Percentiles rank a stretch among this genome's conserved stretches.
These are phyloP conservation scores for Clarias batrachus DNA, from an alignment of 2,113 vertebrate genomes.

Conservation along the genomic window DNA sequence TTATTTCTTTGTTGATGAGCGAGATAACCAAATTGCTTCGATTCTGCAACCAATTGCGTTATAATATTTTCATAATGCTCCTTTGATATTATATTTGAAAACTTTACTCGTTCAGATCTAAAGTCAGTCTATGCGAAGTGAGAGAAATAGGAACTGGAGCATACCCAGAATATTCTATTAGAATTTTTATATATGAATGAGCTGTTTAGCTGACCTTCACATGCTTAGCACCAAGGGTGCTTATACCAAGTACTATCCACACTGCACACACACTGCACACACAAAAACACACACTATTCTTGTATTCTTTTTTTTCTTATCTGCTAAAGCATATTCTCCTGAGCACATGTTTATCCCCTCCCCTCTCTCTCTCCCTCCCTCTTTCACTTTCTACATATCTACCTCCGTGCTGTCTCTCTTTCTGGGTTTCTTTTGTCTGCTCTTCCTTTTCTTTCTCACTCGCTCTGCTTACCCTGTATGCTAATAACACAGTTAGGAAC, in stretches of 20 bases:
- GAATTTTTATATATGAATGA: background rate
- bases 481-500: conserved; percentile 42
- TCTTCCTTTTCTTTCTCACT: background rate
- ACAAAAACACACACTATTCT: background rate
- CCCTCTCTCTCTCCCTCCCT: background rate
- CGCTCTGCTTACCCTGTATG: conserved; percentile 42
- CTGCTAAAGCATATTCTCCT: conserved; percentile 40
- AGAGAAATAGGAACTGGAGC: conserved; percentile 26
- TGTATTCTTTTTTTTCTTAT: conserved; percentile 48
- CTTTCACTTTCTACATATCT: background rate
- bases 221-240: conserved; percentile 1
- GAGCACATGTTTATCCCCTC: conserved; percentile 3
- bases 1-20: background rate
- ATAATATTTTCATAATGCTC: conserved; percentile 36
- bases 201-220: conserved; percentile 33
- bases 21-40: background rate
- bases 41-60: conserved; percentile 22
- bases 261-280: background rate
- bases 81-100: conserved; percentile 31
- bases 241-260: conserved; percentile 34
- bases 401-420: background rate
- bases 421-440: background rate
- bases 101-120: conserved; percentile 9
- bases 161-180: conserved; percentile 28
- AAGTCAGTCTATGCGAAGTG: conserved; percentile 48